Percentiles rank a stretch among this genome's conserved stretches.
These are phyloP conservation scores for Cantharis rufa DNA, from an alignment of 2,888 invertebrate genomes.

Conservation along the genomic window DNA sequence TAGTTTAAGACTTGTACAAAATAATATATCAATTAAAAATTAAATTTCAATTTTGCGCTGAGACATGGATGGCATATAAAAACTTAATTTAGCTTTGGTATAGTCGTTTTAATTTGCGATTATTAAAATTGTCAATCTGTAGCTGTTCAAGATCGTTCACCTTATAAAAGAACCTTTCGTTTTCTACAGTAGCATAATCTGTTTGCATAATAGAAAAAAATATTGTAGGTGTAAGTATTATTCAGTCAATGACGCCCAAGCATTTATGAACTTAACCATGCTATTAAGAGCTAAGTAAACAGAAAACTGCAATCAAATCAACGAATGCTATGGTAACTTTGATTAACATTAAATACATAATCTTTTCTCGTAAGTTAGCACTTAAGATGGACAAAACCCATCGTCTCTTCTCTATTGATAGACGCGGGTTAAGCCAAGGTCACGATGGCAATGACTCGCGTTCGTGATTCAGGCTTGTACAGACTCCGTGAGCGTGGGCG, in stretches of 20 bases:
- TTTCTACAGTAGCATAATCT: not conserved
- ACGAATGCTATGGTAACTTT: slow-evolving; percentile 13
- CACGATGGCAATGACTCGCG: slow-evolving; percentile 44
- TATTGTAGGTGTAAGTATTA: not conserved
- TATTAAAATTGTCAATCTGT: not conserved
- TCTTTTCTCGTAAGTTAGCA: slow-evolving; percentile 32
- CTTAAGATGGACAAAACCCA: slow-evolving; percentile 35
- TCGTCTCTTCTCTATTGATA: slow-evolving; percentile 34
- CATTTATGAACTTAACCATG: not conserved
- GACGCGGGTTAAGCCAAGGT: slow-evolving; percentile 44
- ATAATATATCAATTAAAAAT: not conserved
- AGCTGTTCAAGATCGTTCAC: not conserved
- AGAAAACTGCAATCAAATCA: slow-evolving; percentile 10
- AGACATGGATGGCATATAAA: not conserved
- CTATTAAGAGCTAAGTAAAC: not conserved
- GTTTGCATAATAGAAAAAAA: not conserved
- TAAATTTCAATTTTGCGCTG: not conserved
- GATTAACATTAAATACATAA: slow-evolving; percentile 35
- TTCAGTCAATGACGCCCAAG: slow-evolving; percentile 2
- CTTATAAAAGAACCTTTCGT: not conserved
- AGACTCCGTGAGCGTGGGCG: slow-evolving; percentile 37
- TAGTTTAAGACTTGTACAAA: not conserved
- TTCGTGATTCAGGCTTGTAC: slow-evolving; percentile 40
- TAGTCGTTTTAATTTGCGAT: not conserved
- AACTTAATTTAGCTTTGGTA: not conserved